Conservation (phyloP, 2,888 invertebrate species). For the Schizotus pectinicornis region DNA sequence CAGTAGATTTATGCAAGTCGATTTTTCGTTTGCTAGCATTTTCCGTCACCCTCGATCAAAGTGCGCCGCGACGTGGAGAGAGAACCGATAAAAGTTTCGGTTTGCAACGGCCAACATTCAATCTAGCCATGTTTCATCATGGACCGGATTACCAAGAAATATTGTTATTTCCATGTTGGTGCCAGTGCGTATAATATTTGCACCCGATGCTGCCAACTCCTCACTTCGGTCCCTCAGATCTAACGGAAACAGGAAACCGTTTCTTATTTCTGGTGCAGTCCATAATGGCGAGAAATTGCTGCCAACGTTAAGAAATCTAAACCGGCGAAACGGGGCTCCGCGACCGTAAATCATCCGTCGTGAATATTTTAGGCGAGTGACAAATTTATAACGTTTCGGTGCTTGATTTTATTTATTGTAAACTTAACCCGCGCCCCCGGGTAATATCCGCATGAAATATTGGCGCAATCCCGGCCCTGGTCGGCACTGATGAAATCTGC, state of each 20-base stretch:
- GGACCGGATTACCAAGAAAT: constrained; percentile 47
- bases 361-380: constrained; percentile 28
- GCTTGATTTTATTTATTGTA: constrained; percentile 34
- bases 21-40: too few relatives aligned
- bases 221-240: constrained; percentile 31
- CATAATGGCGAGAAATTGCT: constrained; percentile 47
- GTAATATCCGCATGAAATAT: constrained; percentile 28
- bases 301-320: constrained; percentile 37
- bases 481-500: constrained; percentile 25
- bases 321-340: constrained; percentile 7
- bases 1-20: too few relatives aligned
- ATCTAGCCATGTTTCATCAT: constrained; percentile 39
- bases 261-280: constrained; percentile 46
- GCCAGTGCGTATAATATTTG: constrained; percentile 50
- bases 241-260: constrained; percentile 47
- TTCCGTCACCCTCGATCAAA: too few relatives aligned
- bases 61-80: too few relatives aligned
- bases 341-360: constrained; percentile 23
- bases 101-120: constrained; percentile 30
- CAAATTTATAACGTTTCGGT: constrained; percentile 32
- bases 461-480: constrained; percentile 18
- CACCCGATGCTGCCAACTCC: constrained; percentile 43
- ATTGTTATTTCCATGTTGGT: constrained; percentile 47
- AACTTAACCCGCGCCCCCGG: constrained; percentile 20
- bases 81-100: constrained; percentile 21